Conservation (phyloP, 1,140 invertebrate genomes). For the Gonioctena quinquepunctata region DNA sequence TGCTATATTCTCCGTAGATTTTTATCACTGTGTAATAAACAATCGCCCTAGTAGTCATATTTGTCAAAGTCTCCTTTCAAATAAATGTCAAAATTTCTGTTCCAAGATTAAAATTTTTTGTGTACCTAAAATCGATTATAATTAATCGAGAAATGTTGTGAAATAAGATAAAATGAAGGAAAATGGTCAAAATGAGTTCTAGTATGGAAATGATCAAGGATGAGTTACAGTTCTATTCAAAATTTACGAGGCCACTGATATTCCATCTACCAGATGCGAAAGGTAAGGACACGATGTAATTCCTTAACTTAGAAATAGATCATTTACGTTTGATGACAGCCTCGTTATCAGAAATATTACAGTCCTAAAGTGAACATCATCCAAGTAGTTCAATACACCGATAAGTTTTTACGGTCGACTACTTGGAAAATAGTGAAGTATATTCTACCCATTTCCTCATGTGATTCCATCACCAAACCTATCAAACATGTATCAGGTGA, state of each 20-base stretch:
- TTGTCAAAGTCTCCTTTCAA: not conserved
- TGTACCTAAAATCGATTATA: no score
- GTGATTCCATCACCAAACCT: no score
- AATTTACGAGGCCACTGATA: constrained; percentile 52
- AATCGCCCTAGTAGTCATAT: not conserved
- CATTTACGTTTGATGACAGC: no score
- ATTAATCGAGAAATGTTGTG: not conserved
- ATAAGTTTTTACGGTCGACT: no score
- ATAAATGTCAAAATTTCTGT: not conserved
- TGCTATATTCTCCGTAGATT: no score
- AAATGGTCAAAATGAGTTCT: not conserved
- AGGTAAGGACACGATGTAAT: constrained; percentile 35
- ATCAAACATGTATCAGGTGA: no score
- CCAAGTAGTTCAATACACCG: no score
- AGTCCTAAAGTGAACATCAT: no score
- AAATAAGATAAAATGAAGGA: not conserved
- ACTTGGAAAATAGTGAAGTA: no score
- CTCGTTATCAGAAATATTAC: no score
- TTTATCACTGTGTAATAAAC: no score
- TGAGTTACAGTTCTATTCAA: constrained; percentile 53
- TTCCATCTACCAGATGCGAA: constrained; percentile 48
- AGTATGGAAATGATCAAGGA: constrained; percentile 29
- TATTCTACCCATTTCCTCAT: no score
- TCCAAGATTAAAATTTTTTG: not conserved
- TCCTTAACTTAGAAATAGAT: not conserved